Base-by-base conservation (phyloP, 2,797 vertebrate genomes). In the Menidia menidia region DNA sequence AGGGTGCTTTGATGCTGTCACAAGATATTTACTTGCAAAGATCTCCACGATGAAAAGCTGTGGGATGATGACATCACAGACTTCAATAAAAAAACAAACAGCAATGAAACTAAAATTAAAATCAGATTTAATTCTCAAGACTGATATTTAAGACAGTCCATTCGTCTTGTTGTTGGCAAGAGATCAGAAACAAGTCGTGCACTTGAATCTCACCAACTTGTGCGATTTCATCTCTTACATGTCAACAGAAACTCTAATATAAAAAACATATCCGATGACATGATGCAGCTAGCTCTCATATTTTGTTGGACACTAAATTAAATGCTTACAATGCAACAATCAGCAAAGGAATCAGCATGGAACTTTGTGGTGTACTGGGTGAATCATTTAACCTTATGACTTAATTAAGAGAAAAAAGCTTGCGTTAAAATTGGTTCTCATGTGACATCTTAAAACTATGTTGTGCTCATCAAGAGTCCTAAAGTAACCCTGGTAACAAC, bases 401-500 rank as follows among this genome's bases (percentile, higher is more conserved):
- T 48, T 7, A 11, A 19, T 48, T 19, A 11, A 50, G 10, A 3
- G 9, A 50, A 8, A 50, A 8, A 3, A 25, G 18, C 18, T 18
- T 19, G 18, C 25, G 10, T 48, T 9, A 18, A 48, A 6, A 18
- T 19, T 7, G n/a, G 45, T 18, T 9, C 9, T 48, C 18, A 25
- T 50, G 48, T 51, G 19, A 51, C 18, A 19, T 30, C 11, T 30
- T 52, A 14, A 12, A 52, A 52, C 18, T 10, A 30, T 13, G 19
- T 13, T 52, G 4, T 31, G 14, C 50, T 14, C 50, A 52, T 52
- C 13, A 52, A 13, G 12, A 52, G 50, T 52, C 50, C 25, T 0
- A 7, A 6, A 2, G 50, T 52, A 30, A 30, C 19, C 50, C 30
- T 11, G 2, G 2, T 39, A 39, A 81, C 73, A 68, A 76, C 72